phyloP scores from a whole-genome alignment of 2,888 invertebrate species.

The Drosophila longiperda region DNA sequence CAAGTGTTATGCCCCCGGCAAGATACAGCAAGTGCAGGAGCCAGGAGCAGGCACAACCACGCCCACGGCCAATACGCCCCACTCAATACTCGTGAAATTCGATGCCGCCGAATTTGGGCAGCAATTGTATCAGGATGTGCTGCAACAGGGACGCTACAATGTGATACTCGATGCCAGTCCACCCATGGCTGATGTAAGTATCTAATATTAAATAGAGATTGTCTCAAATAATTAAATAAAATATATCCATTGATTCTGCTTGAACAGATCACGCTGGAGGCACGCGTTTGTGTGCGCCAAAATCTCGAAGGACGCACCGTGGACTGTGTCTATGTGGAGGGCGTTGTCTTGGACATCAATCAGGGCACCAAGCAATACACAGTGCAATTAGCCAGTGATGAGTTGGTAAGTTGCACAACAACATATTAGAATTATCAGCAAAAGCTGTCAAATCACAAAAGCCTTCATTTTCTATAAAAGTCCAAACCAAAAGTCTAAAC shows the following conservation, averaged over 20 bases:
- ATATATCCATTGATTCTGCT: neutral
- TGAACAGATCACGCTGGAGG: conserved; percentile 90
- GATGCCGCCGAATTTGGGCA: conserved; percentile 91
- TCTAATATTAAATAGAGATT: neutral
- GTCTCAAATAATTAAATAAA: neutral
- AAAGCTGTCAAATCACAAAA: neutral
- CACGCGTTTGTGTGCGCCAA: conserved; percentile 92
- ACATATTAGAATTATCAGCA: neutral
- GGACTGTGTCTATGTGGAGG: conserved; percentile 93
- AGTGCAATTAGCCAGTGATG: conserved; percentile 86
- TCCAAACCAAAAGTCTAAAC: too few species aligned
- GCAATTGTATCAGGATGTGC: conserved; percentile 91
- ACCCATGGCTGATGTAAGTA: conserved; percentile 90
- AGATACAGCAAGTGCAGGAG: conserved; percentile 91
- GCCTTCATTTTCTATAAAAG: too few species aligned
- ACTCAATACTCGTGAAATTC: conserved; percentile 92
- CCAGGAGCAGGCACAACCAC: conserved; percentile 21
- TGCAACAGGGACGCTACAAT: conserved; percentile 92
- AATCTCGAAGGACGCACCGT: conserved; percentile 87
- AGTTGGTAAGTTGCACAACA: conserved; percentile 81
- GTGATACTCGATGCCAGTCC: conserved; percentile 97
- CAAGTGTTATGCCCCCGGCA: conserved; percentile 93
- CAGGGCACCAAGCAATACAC: conserved; percentile 89
- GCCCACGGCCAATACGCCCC: conserved; percentile 84
- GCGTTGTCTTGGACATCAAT: conserved; percentile 90